Base-by-base conservation (phyloP, 1,140 invertebrate genomes). In the Pseudomyrmex dendroicus region DNA sequence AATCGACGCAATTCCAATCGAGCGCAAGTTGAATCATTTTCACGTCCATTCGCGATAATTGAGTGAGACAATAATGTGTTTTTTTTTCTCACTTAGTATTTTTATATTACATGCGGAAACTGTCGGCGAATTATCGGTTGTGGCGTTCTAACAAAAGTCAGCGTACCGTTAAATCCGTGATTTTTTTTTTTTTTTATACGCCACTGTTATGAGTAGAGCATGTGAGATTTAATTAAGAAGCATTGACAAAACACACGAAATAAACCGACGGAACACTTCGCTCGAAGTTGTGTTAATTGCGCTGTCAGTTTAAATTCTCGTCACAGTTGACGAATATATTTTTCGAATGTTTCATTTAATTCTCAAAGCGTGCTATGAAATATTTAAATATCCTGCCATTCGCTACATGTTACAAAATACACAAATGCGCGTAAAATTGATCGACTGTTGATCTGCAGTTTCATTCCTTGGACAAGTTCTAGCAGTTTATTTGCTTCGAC, bases 111-210 rank as follows among this genome's bases (percentile, higher is more conserved):
- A 10, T 0, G 35, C 35, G 17, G 10, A 48, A 57, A 68, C 22
- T 48, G 10, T 50, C 12, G 12, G 20, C 10, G 64, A 70, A 59
- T 59, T 13, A 48, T 57, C 13, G 25, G 22, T 22, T 5, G 17
- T 12, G n/a, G 13, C 25, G 13, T 20, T 46, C 35, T 48, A 12
- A 50, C 17, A 20, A 13, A 15, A 20, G 56, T 46, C 56, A 22
- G 13, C 20, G 9, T 10, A 56, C 4, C 22, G 50, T 67, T 68
- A 56, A 66, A 57, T 20, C 46, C 8, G 63, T 15, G 59, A 76
- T 76, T 76, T 77, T 68, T n/a, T 50, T 68, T 46, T 68, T 46
- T 10, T 46, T 12, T 13, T 10, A 12, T 12, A 44, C 54, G 13
- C 35, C 15, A 56, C 13, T 50, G 12, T 52, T 20, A 5, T 13